Conservation (phyloP, 2,113 vertebrate species). For the Pelodiscus sinensis region DNA sequence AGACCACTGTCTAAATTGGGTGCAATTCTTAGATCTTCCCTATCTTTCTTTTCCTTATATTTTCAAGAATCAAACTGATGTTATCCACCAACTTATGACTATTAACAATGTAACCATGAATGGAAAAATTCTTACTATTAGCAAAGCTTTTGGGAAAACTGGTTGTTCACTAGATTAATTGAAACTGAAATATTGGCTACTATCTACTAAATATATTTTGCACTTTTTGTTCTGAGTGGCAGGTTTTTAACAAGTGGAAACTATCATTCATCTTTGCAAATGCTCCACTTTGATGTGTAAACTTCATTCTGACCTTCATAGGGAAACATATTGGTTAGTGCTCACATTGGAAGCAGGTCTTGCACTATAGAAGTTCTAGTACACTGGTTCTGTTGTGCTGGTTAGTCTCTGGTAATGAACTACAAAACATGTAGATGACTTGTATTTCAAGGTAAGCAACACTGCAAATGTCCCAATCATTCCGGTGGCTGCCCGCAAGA, state of each 20-base stretch:
- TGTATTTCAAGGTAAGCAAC: not conserved
- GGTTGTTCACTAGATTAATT: not conserved
- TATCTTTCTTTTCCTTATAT: accelerated
- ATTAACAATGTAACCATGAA: too few relatives aligned
- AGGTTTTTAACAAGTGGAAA: not conserved
- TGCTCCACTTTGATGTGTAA: not conserved
- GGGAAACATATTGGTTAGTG: too few relatives aligned
- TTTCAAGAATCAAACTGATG: not conserved
- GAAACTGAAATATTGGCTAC: not conserved
- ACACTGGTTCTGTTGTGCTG: not conserved
- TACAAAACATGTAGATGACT: not conserved
- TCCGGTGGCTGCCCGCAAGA: not conserved
- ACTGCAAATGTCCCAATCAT: not conserved
- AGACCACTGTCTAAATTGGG: constrained; percentile 11
- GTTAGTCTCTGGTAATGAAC: not conserved
- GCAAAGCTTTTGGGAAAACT: not conserved
- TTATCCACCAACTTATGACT: not conserved
- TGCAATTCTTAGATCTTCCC: not conserved
- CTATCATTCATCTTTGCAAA: not conserved
- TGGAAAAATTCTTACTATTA: not conserved
- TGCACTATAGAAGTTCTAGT: not conserved
- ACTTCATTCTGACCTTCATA: too few relatives aligned
- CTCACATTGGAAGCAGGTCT: too few relatives aligned
- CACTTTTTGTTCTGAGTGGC: not conserved
- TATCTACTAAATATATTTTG: not conserved